A percentile compares a stretch with the other conserved stretches of the same genome.
phyloP scores from a whole-genome alignment of 2,113 vertebrate species.

The Cyanoramphus novaezelandiae region DNA sequence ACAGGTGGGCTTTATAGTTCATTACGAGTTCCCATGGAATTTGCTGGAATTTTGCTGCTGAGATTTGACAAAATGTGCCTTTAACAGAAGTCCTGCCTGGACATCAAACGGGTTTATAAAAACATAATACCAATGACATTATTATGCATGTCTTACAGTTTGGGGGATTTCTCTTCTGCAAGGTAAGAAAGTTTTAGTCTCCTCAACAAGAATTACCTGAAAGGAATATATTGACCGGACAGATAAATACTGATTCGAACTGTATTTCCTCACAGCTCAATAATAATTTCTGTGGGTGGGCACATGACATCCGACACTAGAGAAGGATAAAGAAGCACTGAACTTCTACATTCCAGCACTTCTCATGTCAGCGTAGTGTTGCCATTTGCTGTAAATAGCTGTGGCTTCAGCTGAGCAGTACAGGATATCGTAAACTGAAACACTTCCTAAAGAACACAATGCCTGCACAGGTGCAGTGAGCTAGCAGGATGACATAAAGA shows the following conservation, averaged over 20 bases:
- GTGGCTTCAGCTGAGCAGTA: background rate
- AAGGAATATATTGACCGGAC: background rate
- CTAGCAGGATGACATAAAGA: conserved; percentile 25
- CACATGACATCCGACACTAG: background rate
- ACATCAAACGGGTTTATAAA: background rate
- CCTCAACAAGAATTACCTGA: background rate
- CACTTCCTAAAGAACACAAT: conserved; percentile 60
- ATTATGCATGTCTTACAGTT: background rate
- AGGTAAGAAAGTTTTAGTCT: background rate
- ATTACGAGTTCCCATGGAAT: background rate
- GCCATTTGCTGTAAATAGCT: conserved; percentile 35
- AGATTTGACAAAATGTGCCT: background rate
- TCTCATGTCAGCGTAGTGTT: background rate
- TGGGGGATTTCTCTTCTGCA: background rate
- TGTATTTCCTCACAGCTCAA: background rate
- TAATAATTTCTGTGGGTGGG: background rate
- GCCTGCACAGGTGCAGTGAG: conserved; percentile 51
- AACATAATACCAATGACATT: background rate
- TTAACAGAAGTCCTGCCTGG: background rate
- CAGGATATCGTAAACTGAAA: conserved; percentile 57
- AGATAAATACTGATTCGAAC: background rate
- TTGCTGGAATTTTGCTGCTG: background rate
- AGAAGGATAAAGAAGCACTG: background rate
- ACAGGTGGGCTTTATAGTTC: background rate
- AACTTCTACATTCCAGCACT: background rate